Base-by-base conservation (phyloP, 2,888 invertebrate genomes). In the Ichneumon xanthorius region DNA sequence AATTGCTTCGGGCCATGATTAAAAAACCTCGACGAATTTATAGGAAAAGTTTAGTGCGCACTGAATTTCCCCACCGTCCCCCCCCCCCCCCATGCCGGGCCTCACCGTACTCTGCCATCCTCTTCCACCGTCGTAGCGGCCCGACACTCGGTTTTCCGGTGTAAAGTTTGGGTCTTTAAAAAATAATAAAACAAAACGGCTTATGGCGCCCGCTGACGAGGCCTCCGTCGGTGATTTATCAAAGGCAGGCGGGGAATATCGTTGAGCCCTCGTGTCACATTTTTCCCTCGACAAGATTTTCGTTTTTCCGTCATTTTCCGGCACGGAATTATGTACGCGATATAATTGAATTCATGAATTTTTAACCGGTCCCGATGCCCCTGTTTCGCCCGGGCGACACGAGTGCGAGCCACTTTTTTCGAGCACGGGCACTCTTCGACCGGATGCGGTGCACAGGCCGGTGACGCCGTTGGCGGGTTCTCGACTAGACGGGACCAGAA, bases 21-120 rank as follows among this genome's bases (percentile, higher is more conserved):
- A 83, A 86, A 86, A 86, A 86, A 86, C 80, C 85, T 73, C 82
- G 80, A 83, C 80, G 82, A 86, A 86, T 86, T 86, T 86, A 86
- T 86, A 77, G 85, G 80, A 11, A 86, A 86, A 86, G 85, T 86
- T 86, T 82, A 63, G 82, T 68, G 48, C 45, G 76, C 78, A 50
- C 73, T 37, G 33, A 16, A 67, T 67, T 50, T 67, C 19, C 53
- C 22, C 53, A 4, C 4, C 45, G 4, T 16, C 14, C 14, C 4
- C 45, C 14, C 0, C 45, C 45, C 22, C 22, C 22, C 22, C 22
- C 22, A 4, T 16, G 16, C 4, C 14, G 55, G 33, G 50, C 26
- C 22, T 58, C 4, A 55, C 40, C 67, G 7, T 37, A 50, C 26
- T 30, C 37, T 22, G 40, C 53, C 73, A 40, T 40, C 14, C 70